Percentiles rank a stretch among this genome's conserved stretches.
Evolutionary conservation across 1,140 invertebrate genomes (phyloP).

Genomic region (Listronotus bonariensis): DNA sequence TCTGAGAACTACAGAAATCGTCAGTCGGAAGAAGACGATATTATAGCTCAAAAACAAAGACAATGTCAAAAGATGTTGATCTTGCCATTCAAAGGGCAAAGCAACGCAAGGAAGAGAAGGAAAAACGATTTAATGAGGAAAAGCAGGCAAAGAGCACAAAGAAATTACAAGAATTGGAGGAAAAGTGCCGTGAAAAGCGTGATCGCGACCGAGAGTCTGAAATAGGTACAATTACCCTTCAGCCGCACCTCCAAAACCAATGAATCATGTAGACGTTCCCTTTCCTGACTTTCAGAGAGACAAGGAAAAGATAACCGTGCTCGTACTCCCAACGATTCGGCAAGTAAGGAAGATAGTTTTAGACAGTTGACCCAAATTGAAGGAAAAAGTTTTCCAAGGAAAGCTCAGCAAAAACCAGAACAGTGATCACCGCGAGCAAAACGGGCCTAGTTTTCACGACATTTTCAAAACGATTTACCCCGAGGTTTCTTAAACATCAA

Average conservation of each 20-base stretch:
- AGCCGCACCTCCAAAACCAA: conserved; percentile 52
- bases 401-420: conserved; percentile 56
- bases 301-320: conserved; percentile 46
- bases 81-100: conserved; percentile 75
- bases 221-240: conserved; percentile 50
- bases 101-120: conserved; percentile 79
- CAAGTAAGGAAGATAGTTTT: conserved; percentile 43
- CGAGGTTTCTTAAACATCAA: conserved; percentile 77
- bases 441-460: conserved; percentile 66
- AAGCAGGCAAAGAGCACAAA: conserved; percentile 57
- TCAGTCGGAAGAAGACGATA: conserved; percentile 70
- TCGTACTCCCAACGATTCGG: conserved; percentile 34
- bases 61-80: conserved; percentile 71
- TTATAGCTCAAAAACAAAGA: conserved; percentile 71
- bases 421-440: conserved; percentile 47
- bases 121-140: conserved; percentile 72
- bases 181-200: conserved; percentile 60
- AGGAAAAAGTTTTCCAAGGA: conserved; percentile 52
- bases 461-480: conserved; percentile 83
- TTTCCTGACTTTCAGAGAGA: conserved; percentile 65
- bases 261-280: conserved; percentile 58
- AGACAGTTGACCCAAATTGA: conserved; percentile 56
- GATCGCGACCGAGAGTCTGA: conserved; percentile 57
- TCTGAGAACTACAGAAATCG: conserved; percentile 27
- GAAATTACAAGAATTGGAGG: conserved; percentile 66